Conservation (phyloP, 2,797 vertebrate species). For the Dendrocincla fuliginosa region DNA sequence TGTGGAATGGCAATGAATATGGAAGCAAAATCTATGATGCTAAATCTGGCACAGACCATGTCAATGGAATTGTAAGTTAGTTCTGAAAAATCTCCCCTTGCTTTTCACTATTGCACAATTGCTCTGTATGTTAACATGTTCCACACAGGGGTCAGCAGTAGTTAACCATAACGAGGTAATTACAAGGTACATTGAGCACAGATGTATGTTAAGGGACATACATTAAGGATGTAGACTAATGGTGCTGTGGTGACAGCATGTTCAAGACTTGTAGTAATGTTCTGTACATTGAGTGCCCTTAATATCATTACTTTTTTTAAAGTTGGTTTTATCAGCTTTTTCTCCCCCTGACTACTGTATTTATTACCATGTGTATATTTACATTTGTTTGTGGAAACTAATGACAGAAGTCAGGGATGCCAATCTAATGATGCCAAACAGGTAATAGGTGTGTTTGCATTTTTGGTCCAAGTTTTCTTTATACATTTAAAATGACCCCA, state of each 20-base stretch:
- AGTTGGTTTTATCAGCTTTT: not conserved
- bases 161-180: conserved; percentile 67
- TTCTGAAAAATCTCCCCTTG: conserved; percentile 17
- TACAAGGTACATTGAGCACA: conserved; percentile 68
- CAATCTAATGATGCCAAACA: not conserved
- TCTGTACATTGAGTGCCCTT: not conserved
- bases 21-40: not conserved
- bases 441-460: not conserved
- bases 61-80: not conserved
- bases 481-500: not conserved
- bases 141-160: conserved; percentile 52
- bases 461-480: not conserved
- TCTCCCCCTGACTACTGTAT: not conserved
- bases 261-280: not conserved
- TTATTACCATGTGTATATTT: not conserved
- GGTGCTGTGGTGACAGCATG: conserved; percentile 13
- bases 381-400: not conserved
- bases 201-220: conserved; percentile 60
- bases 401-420: not conserved
- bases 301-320: not conserved
- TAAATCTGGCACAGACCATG: not conserved
- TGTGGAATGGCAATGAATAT: not conserved
- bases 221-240: conserved; percentile 42
- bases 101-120: conserved; percentile 44
- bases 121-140: conserved; percentile 32